Conservation (phyloP, 2,113 vertebrate species). For the Nansenia antarctica region DNA sequence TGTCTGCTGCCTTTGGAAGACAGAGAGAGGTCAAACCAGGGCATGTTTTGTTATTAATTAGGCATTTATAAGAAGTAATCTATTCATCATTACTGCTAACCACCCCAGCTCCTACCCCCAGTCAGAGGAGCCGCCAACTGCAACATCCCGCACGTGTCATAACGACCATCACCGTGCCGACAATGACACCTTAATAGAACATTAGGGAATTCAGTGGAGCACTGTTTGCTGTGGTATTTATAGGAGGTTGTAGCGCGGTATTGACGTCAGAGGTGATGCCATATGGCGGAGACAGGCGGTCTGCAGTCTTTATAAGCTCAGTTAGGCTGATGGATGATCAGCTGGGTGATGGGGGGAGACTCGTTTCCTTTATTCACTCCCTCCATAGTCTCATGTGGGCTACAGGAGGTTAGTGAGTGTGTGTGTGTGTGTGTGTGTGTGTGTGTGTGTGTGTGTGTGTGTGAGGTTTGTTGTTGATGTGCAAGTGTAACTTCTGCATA, state of each 20-base stretch:
- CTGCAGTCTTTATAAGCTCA: conserved; percentile 15
- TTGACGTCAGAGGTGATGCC: conserved; percentile 45
- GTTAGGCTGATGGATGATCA: conserved; percentile 39
- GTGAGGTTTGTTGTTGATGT: background rate
- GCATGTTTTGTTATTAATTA: background rate
- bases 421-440: conserved; percentile 1
- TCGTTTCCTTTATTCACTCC: background rate
- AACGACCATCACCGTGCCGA: conserved; percentile 13
- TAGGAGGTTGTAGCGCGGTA: conserved; percentile 29
- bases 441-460: background rate
- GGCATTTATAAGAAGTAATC: background rate
- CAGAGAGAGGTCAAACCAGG: background rate
- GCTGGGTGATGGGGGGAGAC: background rate
- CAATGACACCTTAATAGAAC: conserved; percentile 44
- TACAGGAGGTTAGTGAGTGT: background rate
- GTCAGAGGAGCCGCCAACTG: background rate
- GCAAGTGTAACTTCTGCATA: too few species aligned
- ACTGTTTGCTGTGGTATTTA: conserved; percentile 48
- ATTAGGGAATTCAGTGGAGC: conserved; percentile 44
- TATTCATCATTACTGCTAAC: background rate
- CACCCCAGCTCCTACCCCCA: background rate
- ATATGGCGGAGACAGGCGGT: conserved; percentile 21
- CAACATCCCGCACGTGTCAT: conserved; percentile 11
- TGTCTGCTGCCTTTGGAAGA: too few species aligned
- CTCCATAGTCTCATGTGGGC: background rate